Evolutionary conservation across 2,888 invertebrate species (phyloP), one percentile per base, ranked within the genome.

Genomic region (Lasius fuliginosus): DNA sequence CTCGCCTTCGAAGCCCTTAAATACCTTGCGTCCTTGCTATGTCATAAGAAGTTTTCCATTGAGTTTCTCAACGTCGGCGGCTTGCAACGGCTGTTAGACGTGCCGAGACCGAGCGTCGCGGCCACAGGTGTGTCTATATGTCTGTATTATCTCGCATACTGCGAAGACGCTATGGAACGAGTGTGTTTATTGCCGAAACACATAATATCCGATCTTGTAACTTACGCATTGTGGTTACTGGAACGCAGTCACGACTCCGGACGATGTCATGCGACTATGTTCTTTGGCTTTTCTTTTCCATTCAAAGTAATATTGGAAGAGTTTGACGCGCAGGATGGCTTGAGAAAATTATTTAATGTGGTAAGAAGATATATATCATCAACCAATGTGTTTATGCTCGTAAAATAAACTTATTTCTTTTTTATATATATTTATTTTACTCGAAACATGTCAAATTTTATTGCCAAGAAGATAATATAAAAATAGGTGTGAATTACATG

Each of bases 161-260:
- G 98, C 94, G 99, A 99, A 94, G 99, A 99, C 95, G 99, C 99
- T 0, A 99, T 99, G 98, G 99, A 99, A 94, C 96, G 98, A 77
- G 98, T 99, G 33, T 99, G 99, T 92, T 95, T 98, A 33, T 96
- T 99, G 94, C 98, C 99, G 0, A 96, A 98, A 92, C 96, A 96
- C 88, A 96, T 97, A 0, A 96, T 99, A 56, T 96, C 96, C 0
- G 97, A 97, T 90, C 95, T 99, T 42, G 98, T 98, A 64, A 97
- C 97, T 89, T 99, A 99, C 95, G 98, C 98, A 0, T 95, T 99
- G 4, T 99, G 99, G 99, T 96, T 99, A 64, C 95, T 99, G 73
- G 99, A 99, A 93, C 98, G 99, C 92, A 99, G 99, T 0, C 98
- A 99, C 95, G 99, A 99, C 95, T 99, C 99, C 0, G 99, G 99